Percentiles rank a stretch among this genome's conserved stretches.
Conservation (phyloP, 2,113 vertebrate genomes). For the Callipepla californica region DNA sequence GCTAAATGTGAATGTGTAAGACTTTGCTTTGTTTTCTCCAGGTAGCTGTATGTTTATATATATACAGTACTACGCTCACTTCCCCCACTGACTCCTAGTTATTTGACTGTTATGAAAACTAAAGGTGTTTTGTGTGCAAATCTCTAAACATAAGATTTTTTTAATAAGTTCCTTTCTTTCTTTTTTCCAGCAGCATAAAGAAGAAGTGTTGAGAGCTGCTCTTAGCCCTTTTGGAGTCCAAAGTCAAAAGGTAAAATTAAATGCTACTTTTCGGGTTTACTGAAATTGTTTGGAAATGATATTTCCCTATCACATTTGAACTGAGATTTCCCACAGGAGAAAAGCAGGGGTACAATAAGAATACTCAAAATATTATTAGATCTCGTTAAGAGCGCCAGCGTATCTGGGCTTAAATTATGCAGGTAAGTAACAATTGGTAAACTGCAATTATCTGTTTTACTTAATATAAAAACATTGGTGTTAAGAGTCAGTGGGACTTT, state of each 20-base stretch:
- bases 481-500: conserved; percentile 67
- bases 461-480: conserved; percentile 54
- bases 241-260: conserved; percentile 75
- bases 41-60: conserved; percentile 56
- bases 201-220: conserved; percentile 76
- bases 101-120: conserved; percentile 60
- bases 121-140: conserved; percentile 19
- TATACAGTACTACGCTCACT: conserved; percentile 37
- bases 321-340: conserved; percentile 41
- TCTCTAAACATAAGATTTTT: conserved; percentile 66
- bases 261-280: neutral
- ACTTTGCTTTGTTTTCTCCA: conserved; percentile 55
- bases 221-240: conserved; percentile 68
- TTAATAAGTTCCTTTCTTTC: neutral
- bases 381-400: conserved; percentile 35
- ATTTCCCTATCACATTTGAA: neutral
- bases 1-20: neutral
- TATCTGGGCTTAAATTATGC: conserved; percentile 50
- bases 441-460: conserved; percentile 49
- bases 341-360: neutral
- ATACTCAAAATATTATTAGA: conserved; percentile 32
- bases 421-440: conserved; percentile 37
- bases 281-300: conserved; percentile 24
- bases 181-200: conserved; percentile 71
- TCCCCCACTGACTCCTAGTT: conserved; percentile 22